Evolutionary conservation across 2,113 vertebrate genomes (phyloP), one percentile per base, ranked within the genome.

Genomic region (Laticauda colubrina): DNA sequence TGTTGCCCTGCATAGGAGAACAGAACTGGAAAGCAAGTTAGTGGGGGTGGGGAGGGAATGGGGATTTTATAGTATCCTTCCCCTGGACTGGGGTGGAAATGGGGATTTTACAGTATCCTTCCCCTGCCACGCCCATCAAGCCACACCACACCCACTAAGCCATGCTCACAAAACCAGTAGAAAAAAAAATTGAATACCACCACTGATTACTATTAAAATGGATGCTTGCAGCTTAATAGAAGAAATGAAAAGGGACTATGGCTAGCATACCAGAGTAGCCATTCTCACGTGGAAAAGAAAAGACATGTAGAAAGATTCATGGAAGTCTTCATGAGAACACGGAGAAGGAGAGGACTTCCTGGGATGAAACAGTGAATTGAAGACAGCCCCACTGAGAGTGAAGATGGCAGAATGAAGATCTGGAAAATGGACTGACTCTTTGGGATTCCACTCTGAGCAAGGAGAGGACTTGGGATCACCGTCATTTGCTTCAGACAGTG

Each of bases 261-360:
- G 29, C 88, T 53, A n/a, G 51, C 20, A 9, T 54, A 57, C n/a
- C 43, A 86, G 88, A 61, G 9, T 3, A 43, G 81, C 56, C 56
- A 29, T 29, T 43, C 56, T 61, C 56, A 26, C 7, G 43, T 5
- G 56, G 26, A 48, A 48, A 87, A 86, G n/a, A n/a, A 86, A 86
- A 86, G 75, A 90, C n/a, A 64, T 15, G 29, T 9, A 26, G 55
- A 23, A 56, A 90, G n/a, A 93, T 93, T 93, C 61, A 69, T 93
- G 48, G 69, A 81, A 45, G 59, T 64, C 54, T 85, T 85, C 54
- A n/a, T 14, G 6, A 59, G 45, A 89, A 21, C 53, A 48, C 55
- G 56, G 54, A 57, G n/a, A 90, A 90, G 29, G 64, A 34, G 64
- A 34, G 29, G 29, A 69, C 12, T n/a, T 69, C 26, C n/a, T 5